Evolutionary conservation across 2,113 vertebrate genomes (phyloP).

Genomic region (Prinia subflava): DNA sequence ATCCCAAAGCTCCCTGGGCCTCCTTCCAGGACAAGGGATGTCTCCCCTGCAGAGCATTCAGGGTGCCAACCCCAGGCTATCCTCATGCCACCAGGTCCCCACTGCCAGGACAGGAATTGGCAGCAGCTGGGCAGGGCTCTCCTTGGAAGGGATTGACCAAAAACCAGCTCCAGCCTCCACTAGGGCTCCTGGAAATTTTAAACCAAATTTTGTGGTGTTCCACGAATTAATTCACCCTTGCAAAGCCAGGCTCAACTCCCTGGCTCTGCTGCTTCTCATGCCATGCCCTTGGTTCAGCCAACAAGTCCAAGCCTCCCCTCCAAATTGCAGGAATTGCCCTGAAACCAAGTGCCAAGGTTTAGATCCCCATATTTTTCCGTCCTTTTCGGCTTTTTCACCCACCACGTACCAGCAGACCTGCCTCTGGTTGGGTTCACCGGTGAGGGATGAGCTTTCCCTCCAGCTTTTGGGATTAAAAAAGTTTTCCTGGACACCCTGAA

Average conservation of each 20-base stretch:
- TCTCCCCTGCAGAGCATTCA: fast-evolving
- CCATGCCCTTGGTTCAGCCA: not conserved
- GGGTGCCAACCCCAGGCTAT: not conserved
- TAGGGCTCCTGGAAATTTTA: not conserved
- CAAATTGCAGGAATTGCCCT: fast-evolving
- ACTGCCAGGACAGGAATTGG: not conserved
- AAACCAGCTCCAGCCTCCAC: not conserved
- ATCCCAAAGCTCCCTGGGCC: not conserved
- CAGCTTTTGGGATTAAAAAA: not conserved
- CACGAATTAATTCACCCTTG: not conserved
- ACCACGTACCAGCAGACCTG: fast-evolving
- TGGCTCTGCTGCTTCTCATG: not conserved
- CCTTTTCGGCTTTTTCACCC: not conserved
- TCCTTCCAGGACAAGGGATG: not conserved
- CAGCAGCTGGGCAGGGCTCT: not conserved
- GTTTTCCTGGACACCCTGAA: not conserved
- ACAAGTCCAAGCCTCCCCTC: not conserved
- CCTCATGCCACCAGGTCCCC: not conserved
- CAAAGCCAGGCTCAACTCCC: not conserved
- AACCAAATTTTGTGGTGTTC: not conserved
- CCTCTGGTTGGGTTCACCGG: fast-evolving
- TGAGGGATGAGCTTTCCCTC: not conserved
- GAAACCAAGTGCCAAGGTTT: not conserved
- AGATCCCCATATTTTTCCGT: not conserved
- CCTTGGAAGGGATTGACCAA: not conserved